phyloP scores from a whole-genome alignment of 1,140 invertebrate species.

The Brachionus paranguensis region DNA sequence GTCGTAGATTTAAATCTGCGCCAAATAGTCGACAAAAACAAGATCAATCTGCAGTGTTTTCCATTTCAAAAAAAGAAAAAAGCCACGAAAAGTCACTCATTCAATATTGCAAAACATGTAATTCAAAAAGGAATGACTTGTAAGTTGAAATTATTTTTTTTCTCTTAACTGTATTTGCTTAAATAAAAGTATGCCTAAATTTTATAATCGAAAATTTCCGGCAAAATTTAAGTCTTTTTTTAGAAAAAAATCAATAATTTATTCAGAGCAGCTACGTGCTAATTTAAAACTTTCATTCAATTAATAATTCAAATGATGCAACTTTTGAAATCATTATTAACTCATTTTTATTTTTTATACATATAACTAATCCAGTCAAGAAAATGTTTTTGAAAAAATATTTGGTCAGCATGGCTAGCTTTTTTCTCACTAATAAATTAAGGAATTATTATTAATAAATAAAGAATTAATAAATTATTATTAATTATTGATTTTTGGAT shows the following conservation, averaged over 20 bases:
- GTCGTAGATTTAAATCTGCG: neutral
- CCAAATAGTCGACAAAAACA: neutral
- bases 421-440: too few relatives aligned
- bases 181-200: neutral
- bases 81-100: neutral
- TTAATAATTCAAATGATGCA: neutral
- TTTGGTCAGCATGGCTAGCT: neutral
- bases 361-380: neutral
- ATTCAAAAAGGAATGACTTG: neutral
- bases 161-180: neutral
- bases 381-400: neutral
- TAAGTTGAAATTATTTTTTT: neutral
- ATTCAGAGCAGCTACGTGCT: neutral
- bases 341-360: neutral
- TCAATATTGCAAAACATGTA: neutral
- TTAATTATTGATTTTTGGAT: too few relatives aligned
- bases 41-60: neutral
- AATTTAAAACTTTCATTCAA: neutral
- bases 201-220: neutral
- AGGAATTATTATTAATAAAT: too few relatives aligned
- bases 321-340: neutral
- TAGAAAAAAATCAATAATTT: neutral
- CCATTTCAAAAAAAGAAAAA: neutral
- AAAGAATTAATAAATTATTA: too few relatives aligned
- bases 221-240: neutral